A percentile compares a stretch with the other conserved stretches of the same genome.
phyloP scores from a whole-genome alignment of 2,888 invertebrate genomes.

The Neuroscelio doddi region DNA sequence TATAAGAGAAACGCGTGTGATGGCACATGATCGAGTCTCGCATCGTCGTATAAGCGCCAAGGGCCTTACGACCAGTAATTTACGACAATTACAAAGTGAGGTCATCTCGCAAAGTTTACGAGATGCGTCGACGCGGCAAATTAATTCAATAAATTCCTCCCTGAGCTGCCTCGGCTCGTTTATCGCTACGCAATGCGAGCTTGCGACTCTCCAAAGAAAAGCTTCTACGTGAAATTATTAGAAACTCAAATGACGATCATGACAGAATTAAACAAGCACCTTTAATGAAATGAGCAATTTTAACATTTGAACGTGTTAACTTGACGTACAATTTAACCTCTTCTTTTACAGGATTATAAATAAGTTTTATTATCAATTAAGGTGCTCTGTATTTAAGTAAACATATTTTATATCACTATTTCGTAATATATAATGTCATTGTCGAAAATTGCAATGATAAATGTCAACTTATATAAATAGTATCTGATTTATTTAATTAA shows the following conservation, averaged over 20 bases:
- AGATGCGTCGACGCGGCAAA: slow-evolving; percentile 70
- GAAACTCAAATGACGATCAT: slow-evolving; percentile 29
- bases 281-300: slow-evolving; percentile 26
- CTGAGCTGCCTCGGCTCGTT: slow-evolving; percentile 49
- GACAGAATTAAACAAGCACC: slow-evolving; percentile 13
- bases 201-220: slow-evolving; percentile 20
- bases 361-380: too few relatives aligned
- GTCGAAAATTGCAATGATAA: too few relatives aligned
- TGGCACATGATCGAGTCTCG: slow-evolving; percentile 25
- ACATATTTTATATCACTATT: too few relatives aligned
- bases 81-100: slow-evolving; percentile 71
- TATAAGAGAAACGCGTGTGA: slow-evolving; percentile 30
- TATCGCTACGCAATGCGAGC: slow-evolving; percentile 30
- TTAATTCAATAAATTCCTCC: slow-evolving; percentile 71
- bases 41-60: slow-evolving; percentile 41
- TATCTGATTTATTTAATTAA: too few relatives aligned
- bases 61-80: slow-evolving; percentile 46
- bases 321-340: slow-evolving; percentile 19
- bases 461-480: too few relatives aligned
- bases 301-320: slow-evolving; percentile 18
- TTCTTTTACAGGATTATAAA: too few relatives aligned
- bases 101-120: slow-evolving; percentile 70
- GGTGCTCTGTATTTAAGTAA: too few relatives aligned
- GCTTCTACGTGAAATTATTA: slow-evolving; percentile 42
- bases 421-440: too few relatives aligned